A percentile compares a stretch with the other conserved stretches of the same genome.
Conservation (phyloP, 2,113 vertebrate species). For the Thalassoma bifasciatum region DNA sequence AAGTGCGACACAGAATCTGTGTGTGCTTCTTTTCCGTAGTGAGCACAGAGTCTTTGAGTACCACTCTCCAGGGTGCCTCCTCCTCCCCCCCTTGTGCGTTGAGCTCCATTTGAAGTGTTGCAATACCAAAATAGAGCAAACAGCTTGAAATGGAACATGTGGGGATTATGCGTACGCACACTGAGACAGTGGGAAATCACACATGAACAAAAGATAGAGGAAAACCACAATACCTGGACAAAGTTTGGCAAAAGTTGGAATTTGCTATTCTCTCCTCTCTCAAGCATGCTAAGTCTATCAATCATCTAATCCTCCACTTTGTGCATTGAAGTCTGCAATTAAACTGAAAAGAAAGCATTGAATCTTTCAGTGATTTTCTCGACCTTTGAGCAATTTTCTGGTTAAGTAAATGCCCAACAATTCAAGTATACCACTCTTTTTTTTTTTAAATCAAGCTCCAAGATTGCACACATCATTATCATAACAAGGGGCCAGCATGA, state of each 20-base stretch:
- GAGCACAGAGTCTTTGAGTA: constrained; percentile 59
- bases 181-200: constrained; percentile 46
- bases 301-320: constrained; percentile 3
- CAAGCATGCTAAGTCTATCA: constrained; percentile 5
- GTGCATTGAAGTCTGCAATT: neutral
- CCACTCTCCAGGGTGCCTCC: constrained; percentile 63
- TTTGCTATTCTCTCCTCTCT: constrained; percentile 1
- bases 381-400: constrained; percentile 7
- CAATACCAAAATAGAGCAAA: constrained; percentile 75
- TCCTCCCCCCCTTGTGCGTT: constrained; percentile 33
- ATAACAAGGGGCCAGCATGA: constrained; percentile 45
- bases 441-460: constrained; percentile 40
- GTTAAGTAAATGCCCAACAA: constrained; percentile 69
- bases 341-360: constrained; percentile 4
- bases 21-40: constrained; percentile 51
- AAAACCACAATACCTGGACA: constrained; percentile 36
- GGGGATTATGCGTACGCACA: constrained; percentile 57
- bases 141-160: constrained; percentile 62
- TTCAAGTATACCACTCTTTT: constrained; percentile 61
- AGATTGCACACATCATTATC: constrained; percentile 57
- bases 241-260: constrained; percentile 48
- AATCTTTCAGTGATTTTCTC: neutral
- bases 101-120: constrained; percentile 72
- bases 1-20: constrained; percentile 48
- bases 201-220: constrained; percentile 44